Base-by-base conservation (phyloP, 2,797 vertebrate genomes). In the Ficedula albicollis region DNA sequence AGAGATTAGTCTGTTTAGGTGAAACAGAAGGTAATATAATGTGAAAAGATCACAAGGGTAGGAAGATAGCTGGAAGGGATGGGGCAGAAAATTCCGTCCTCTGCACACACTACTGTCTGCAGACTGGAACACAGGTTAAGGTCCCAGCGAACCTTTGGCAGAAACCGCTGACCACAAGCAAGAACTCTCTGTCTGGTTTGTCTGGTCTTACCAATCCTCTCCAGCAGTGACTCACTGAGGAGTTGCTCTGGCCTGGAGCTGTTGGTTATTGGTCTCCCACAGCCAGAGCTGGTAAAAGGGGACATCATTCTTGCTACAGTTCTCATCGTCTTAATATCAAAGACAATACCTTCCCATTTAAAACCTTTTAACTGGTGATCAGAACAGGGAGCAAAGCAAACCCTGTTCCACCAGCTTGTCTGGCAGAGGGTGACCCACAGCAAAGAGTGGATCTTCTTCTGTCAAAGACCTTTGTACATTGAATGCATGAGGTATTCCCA, bases 111-210 rank as follows among this genome's bases (percentile, higher is more conserved):
- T 67, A 30, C 34, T 80, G n/a, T 25, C 55, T 10, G 3, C 41
- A 78, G 70, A 54, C 12, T 20, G 32, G 56, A 88, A 67, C 0
- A 2, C 8, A 84, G 30, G 11, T 74, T 81, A 78, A 78, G 19
- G 44, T 80, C 11, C 18, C 38, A 74, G 26, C 2, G 19, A 74
- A 63, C 48, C 68, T 69, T 85, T 44, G 34, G 27, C 58, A 86
- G 85, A 75, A 96, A 86, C 64, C 69, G 85, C 60, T 59, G 44
- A 81, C 69, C 76, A 78, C 76, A 32, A 46, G 48, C 18, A 77
- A 30, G 0, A 52, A 26, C 73, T 34, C 58, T 78, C 58, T 78
- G 41, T 14, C 83, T 94, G 83, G 51, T 91, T 94, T 84, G 36
- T 55, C 62, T 89, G 46, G 73, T 88, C 2, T 81, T 68, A 58